A percentile compares a stretch with the other conserved stretches of the same genome.
Evolutionary conservation across 2,113 vertebrate genomes (phyloP).

Genomic region (Peromyscus polionotus): DNA sequence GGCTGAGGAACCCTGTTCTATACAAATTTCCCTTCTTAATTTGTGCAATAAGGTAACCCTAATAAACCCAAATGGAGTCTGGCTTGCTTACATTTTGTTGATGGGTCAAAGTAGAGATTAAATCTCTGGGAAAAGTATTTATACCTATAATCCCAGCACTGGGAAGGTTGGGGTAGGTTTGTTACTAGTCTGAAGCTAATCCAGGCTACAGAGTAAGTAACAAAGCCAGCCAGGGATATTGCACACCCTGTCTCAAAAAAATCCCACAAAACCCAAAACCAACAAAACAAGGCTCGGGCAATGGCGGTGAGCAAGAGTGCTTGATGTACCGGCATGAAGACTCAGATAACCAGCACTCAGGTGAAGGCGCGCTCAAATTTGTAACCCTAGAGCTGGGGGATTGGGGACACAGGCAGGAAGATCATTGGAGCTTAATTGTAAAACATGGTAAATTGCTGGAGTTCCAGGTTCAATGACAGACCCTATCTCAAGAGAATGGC

Average conservation of each 20-base stretch:
- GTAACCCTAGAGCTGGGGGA: not conserved
- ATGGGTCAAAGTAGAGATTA: conserved; percentile 53
- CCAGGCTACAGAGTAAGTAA: not conserved
- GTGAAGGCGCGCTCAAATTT: not conserved
- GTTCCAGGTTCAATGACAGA: not conserved
- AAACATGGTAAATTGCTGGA: not conserved
- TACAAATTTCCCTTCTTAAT: conserved; percentile 5
- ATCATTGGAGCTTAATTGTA: not conserved
- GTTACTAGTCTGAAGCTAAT: not conserved
- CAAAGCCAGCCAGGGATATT: not conserved
- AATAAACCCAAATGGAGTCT: conserved; percentile 45
- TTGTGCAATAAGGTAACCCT: not conserved
- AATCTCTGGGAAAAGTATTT: not conserved
- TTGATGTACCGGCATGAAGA: not conserved
- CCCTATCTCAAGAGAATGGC: not conserved
- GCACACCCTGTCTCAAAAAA: not conserved
- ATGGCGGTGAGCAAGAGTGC: not conserved
- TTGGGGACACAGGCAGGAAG: too few species aligned
- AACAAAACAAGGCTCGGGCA: not conserved
- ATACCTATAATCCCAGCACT: not conserved
- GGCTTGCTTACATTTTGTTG: conserved; percentile 10
- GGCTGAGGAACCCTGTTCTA: conserved; percentile 48
- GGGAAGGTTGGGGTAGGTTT: too few species aligned
- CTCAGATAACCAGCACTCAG: too few species aligned
- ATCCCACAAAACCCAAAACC: not conserved